Conservation (phyloP, 2,113 vertebrate genomes). For the Trematocara zebra region DNA sequence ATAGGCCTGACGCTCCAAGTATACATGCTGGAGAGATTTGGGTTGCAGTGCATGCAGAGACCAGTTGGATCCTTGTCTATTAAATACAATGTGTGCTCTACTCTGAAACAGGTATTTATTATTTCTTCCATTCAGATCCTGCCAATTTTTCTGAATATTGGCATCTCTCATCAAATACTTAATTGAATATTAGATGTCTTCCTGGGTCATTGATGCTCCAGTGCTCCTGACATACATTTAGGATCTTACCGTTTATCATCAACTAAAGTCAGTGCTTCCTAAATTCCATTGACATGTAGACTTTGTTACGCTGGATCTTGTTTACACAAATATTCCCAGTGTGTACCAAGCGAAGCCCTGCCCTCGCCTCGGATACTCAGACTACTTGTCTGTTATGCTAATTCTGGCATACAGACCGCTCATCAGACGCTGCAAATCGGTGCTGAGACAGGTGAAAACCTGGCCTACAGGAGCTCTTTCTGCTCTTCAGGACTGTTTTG, state of each 20-base stretch:
- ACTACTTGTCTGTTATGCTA: neutral
- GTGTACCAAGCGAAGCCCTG: neutral
- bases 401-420: neutral
- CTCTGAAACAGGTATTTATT: neutral
- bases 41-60: neutral
- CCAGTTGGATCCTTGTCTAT: neutral
- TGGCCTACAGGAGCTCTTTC: neutral
- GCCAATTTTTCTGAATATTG: neutral
- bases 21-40: neutral
- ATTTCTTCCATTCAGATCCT: neutral
- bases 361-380: neutral
- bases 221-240: neutral
- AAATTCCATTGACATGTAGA: neutral
- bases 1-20: rapidly evolving
- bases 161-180: neutral
- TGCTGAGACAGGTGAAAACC: neutral
- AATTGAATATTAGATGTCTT: neutral
- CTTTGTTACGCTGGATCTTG: neutral
- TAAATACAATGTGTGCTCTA: neutral
- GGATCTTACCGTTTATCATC: neutral
- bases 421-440: neutral
- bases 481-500: neutral
- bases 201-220: neutral
- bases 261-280: neutral
- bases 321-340: neutral